Percentiles rank a stretch among this genome's conserved stretches.
These are phyloP conservation scores for Acromyrmex charruanus DNA, from an alignment of 1,140 invertebrate genomes.

Conservation along the genomic window DNA sequence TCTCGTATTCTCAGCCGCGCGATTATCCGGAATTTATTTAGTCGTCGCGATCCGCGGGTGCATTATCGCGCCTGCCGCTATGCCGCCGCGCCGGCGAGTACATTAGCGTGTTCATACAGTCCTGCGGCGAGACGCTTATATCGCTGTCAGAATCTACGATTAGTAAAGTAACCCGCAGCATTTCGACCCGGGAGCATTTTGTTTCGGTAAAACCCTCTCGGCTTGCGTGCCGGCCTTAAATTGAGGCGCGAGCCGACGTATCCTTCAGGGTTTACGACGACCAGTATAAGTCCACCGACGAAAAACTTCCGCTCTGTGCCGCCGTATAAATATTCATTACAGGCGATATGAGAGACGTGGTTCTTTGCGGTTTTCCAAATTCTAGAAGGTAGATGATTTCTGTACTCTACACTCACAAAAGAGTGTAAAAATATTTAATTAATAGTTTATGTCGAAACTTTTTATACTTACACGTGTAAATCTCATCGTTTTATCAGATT, in stretches of 20 bases:
- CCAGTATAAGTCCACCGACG: conserved; percentile 38
- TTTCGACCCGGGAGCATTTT: conserved; percentile 36
- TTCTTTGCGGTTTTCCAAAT: neutral
- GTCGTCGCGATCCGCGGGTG: conserved; percentile 40
- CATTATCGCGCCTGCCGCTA: conserved; percentile 31
- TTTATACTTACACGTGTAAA: neutral
- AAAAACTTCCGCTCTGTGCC: conserved; percentile 16
- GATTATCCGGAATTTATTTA: conserved; percentile 56
- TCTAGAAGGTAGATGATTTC: neutral
- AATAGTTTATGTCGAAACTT: neutral
- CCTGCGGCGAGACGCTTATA: conserved; percentile 3
- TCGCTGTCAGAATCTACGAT: conserved; percentile 35
- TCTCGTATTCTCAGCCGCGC: conserved; percentile 28
- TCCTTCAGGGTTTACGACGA: conserved; percentile 75
- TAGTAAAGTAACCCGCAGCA: neutral
- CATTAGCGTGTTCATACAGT: conserved; percentile 32
- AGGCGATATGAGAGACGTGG: neutral
- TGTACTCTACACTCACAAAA: neutral
- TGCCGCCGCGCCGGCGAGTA: neutral
- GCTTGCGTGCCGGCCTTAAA: neutral
- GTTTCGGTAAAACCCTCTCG: conserved; percentile 4
- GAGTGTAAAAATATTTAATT: neutral
- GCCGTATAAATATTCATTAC: conserved; percentile 66
- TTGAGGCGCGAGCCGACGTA: conserved; percentile 52
- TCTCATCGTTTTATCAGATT: neutral